Conservation (phyloP, 2,113 vertebrate genomes). For the rat (Rattus norvegicus) region DNA sequence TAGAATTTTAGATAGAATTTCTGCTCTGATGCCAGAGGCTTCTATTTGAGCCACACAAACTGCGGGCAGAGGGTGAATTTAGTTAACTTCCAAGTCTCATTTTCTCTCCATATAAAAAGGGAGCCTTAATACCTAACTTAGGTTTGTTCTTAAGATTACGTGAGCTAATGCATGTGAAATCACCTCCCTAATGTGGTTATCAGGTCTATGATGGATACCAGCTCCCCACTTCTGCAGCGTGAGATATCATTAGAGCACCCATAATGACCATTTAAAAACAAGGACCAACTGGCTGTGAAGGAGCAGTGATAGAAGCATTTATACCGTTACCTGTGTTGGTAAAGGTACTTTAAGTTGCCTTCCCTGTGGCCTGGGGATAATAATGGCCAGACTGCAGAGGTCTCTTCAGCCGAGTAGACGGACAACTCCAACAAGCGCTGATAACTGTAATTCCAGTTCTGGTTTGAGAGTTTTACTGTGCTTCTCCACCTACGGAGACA, state of each 20-base stretch:
- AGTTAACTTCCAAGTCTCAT: not conserved
- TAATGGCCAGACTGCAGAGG: not conserved
- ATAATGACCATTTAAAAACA: not conserved
- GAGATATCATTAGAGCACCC: slow-evolving; percentile 2
- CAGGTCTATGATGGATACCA: not conserved
- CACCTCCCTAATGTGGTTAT: not conserved
- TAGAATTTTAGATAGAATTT: not conserved
- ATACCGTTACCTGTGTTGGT: not conserved
- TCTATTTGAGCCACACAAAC: not conserved
- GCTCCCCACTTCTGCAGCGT: not conserved
- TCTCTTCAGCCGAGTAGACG: too few species aligned
- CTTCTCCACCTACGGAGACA: not conserved
- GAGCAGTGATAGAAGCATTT: not conserved
- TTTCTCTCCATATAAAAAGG: not conserved
- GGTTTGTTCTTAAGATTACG: not conserved
- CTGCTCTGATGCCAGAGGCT: not conserved
- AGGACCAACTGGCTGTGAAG: not conserved
- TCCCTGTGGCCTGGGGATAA: not conserved
- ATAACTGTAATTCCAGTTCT: not conserved
- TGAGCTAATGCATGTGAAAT: not conserved
- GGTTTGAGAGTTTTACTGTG: not conserved
- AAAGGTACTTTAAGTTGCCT: not conserved
- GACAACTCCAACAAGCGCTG: not conserved
- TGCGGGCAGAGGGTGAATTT: not conserved
- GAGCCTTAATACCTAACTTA: not conserved